Evolutionary conservation across 2,797 vertebrate species (phyloP).

Genomic region (Platalea minor): DNA sequence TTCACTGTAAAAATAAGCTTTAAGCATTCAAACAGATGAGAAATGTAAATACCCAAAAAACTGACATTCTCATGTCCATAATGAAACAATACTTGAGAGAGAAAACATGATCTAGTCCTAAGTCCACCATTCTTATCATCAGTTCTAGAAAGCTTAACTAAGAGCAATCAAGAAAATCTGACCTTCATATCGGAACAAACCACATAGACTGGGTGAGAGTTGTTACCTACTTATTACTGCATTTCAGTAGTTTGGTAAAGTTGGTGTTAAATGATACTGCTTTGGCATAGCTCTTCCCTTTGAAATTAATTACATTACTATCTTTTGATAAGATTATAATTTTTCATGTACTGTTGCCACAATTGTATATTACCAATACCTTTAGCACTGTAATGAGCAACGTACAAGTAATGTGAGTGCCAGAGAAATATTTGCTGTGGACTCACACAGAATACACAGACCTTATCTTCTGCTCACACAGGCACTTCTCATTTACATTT

Average conservation of each 20-base stretch:
- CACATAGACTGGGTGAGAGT: neutral
- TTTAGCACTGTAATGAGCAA: neutral
- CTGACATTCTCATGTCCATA: neutral
- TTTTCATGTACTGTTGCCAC: neutral
- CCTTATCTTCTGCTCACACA: constrained; percentile 10
- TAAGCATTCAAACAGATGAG: neutral
- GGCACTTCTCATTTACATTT: neutral
- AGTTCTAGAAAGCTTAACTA: neutral
- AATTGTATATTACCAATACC: neutral
- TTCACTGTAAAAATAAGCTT: neutral
- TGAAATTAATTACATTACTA: neutral
- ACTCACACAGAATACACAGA: neutral
- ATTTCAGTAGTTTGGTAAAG: neutral
- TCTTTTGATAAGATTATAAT: neutral
- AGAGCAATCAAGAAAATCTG: neutral
- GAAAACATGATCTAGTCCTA: neutral
- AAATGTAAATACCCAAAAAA: neutral
- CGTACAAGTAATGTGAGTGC: neutral
- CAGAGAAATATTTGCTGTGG: neutral
- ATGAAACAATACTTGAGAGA: neutral
- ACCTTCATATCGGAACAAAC: neutral
- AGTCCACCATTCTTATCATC: neutral
- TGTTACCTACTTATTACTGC: neutral
- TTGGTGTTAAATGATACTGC: neutral
- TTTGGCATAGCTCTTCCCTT: neutral